These are phyloP conservation scores for Phyto melanocephala DNA, from an alignment of 2,888 invertebrate genomes.

Conservation along the genomic window DNA sequence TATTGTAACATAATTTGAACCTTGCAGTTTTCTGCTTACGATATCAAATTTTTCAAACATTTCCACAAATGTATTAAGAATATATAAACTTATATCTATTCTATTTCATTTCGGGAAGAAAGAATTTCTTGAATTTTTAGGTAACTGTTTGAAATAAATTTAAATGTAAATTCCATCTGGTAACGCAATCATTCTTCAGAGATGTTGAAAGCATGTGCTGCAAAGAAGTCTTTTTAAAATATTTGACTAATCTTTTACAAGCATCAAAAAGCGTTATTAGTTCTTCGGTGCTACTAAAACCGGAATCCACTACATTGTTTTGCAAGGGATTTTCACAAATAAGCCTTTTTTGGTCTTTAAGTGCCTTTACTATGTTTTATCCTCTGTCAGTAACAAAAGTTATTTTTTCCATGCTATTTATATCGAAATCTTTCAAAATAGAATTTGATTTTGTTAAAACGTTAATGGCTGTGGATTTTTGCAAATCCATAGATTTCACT, in stretches of 20 bases:
- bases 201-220: too few species aligned
- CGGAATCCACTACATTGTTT: conserved; percentile 42
- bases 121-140: conserved; percentile 31
- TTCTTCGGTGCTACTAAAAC: conserved; percentile 30
- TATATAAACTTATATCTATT: conserved; percentile 27
- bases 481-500: conserved; percentile 40
- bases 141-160: conserved; percentile 22
- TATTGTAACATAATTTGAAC: conserved; percentile 29
- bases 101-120: conserved; percentile 21
- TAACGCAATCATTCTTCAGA: too few species aligned
- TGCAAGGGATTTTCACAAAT: conserved; percentile 41
- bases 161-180: too few species aligned
- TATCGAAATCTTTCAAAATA: conserved; percentile 32
- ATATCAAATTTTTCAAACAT: conserved; percentile 51
- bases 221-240: conserved; percentile 47
- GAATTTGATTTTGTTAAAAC: conserved; percentile 8
- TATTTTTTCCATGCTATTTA: conserved; percentile 41
- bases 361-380: conserved; percentile 49
- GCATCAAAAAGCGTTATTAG: conserved; percentile 32
- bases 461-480: conserved; percentile 29
- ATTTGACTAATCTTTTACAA: conserved; percentile 34
- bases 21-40: conserved; percentile 48
- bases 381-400: conserved; percentile 52
- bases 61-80: conserved; percentile 31
- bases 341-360: conserved; percentile 37